phyloP scores from a whole-genome alignment of 2,113 vertebrate species.

The Cottus gobio region DNA sequence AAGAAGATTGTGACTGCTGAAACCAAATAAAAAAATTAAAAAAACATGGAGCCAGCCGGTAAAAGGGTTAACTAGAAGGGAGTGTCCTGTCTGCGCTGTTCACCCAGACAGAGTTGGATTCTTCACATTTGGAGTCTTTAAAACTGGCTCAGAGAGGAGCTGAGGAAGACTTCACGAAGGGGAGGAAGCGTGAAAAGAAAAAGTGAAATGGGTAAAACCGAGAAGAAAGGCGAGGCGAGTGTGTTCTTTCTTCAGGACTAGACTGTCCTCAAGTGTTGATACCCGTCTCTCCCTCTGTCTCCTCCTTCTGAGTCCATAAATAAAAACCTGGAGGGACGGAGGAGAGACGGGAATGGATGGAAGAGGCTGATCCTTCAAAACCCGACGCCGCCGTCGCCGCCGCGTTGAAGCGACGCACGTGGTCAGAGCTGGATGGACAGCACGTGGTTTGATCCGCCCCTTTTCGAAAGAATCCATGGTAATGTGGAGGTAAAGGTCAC shows the following conservation, averaged over 20 bases:
- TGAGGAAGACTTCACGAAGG: conserved; percentile 72
- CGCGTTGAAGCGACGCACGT: neutral
- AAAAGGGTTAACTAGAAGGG: conserved; percentile 32
- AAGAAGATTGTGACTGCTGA: conserved; percentile 40
- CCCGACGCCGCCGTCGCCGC: neutral
- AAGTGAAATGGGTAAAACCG: conserved; percentile 11
- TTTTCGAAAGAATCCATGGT: conserved; percentile 11
- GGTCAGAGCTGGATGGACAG: conserved; percentile 11
- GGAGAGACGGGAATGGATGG: conserved; percentile 39
- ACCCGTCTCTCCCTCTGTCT: conserved; percentile 39
- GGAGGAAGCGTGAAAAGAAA: conserved; percentile 8
- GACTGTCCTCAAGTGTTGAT: conserved; percentile 24
- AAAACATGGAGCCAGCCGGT: conserved; percentile 52
- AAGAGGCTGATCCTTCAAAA: conserved; percentile 13
- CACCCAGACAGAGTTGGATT: conserved; percentile 45
- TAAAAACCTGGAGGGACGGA: conserved; percentile 62
- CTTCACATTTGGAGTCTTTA: conserved; percentile 73
- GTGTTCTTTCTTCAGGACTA: conserved; percentile 24
- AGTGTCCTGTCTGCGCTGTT: conserved; percentile 27
- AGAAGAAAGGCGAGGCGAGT: conserved; percentile 1
- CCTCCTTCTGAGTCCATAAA: conserved; percentile 71
- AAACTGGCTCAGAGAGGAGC: conserved; percentile 64
- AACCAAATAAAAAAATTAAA: conserved; percentile 32
- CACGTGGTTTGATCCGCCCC: conserved; percentile 11
- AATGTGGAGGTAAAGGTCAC: conserved; percentile 37